Evolutionary conservation across 2,888 invertebrate genomes (phyloP).

Genomic region (Drosophila neoperkinsi): DNA sequence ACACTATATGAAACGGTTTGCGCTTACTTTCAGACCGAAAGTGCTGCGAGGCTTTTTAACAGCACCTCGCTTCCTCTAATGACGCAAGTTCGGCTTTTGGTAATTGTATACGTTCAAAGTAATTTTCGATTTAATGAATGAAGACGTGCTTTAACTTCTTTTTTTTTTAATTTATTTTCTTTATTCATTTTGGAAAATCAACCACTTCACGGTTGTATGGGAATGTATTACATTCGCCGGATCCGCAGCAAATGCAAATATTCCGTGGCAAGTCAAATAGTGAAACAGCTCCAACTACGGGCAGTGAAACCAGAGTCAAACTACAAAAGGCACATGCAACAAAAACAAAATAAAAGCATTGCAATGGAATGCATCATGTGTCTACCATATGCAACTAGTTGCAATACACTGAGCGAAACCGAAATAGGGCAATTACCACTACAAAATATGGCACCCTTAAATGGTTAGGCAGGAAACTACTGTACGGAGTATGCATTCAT

Average conservation of each 20-base stretch:
- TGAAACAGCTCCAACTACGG: slow-evolving; percentile 18
- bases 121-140: slow-evolving; percentile 1
- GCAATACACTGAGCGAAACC: slow-evolving; percentile 47
- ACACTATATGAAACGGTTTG: slow-evolving; percentile 8
- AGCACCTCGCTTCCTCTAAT: background rate
- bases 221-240: background rate
- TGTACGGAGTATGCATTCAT: background rate
- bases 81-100: slow-evolving; percentile 6
- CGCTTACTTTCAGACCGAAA: background rate
- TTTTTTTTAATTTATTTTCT: background rate
- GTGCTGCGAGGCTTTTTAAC: background rate
- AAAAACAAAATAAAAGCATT: slow-evolving; percentile 23
- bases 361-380: slow-evolving; percentile 69
- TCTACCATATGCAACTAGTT: slow-evolving; percentile 70
- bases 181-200: background rate
- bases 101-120: background rate
- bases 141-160: background rate
- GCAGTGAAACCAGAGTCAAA: slow-evolving; percentile 37
- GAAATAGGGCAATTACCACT: background rate
- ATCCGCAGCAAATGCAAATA: background rate
- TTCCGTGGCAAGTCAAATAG: slow-evolving; percentile 8
- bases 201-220: background rate
- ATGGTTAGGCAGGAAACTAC: background rate
- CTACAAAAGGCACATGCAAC: slow-evolving; percentile 36
- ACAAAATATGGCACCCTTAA: background rate